Evolutionary conservation across 1,140 invertebrate genomes (phyloP), one percentile per base, ranked within the genome.

Genomic region (Plutomurus gul): DNA sequence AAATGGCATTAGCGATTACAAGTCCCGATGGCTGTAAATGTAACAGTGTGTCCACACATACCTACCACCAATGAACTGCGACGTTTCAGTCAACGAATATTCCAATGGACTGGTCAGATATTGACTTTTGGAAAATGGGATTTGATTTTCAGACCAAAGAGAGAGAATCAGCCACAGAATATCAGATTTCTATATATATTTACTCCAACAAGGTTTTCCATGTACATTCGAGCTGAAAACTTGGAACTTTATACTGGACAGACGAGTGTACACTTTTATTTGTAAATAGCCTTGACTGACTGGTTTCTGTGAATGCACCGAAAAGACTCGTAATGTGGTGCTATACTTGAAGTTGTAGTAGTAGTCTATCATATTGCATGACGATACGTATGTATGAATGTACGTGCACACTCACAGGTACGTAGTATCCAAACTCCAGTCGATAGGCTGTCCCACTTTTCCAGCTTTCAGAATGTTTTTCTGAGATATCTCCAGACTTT

Each of bases 141-240:
- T 65, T 65, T 65, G 13, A n/a, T 27, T 65, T 33, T 65, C 18
- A 25, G 56, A 10, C 39, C n/a, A 43, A 10, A 22, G 51, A 65
- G 13, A 27, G 30, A 65, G 16, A 27, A 33, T 30, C n/a, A 27
- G 56, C n/a, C n/a, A 27, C 27, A 65, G 56, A 65, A 65, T 65
- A 65, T 65, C 56, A 65, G 56, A 65, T 65, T 65, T 36, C 56
- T 27, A n/a, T n/a, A n/a, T n/a, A n/a, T 65, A 36, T 25, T 65
- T 65, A 30, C 18, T 33, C 27, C 27, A n/a, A 65, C 56, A 65
- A 33, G 30, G 46, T 20, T 49, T 20, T 65, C 25, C 18, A 65
- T 65, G 30, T 27, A n/a, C n/a, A 65, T 65, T 65, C 56, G 56
- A 56, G 51, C 18, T 36, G 30, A 65, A 3, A 65, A 65, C 30